These are phyloP conservation scores for Pinctada fucata DNA, from an alignment of 2,888 invertebrate species.

Conservation along the genomic window DNA sequence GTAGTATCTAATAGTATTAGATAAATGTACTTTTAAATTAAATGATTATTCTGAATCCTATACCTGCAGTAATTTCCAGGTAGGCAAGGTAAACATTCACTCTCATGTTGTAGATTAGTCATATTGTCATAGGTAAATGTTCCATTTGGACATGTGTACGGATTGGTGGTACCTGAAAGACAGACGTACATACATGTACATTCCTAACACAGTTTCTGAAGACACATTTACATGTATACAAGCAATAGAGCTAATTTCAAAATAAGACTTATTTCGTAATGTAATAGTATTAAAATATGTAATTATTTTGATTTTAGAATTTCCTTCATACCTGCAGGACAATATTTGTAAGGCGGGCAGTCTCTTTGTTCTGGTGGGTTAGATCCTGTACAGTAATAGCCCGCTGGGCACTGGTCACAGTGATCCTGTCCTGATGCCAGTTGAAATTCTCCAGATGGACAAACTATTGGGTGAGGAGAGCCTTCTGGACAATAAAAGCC, in stretches of 20 bases:
- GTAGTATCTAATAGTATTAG: too few relatives aligned
- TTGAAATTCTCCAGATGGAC: slow-evolving; percentile 68
- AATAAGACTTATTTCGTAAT: too few relatives aligned
- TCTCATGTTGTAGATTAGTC: slow-evolving; percentile 56
- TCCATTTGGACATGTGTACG: slow-evolving; percentile 69
- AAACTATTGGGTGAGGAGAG: slow-evolving; percentile 65
- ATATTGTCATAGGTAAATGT: slow-evolving; percentile 71
- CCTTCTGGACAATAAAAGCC: slow-evolving; percentile 70
- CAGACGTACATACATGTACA: not conserved
- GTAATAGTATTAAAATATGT: too few relatives aligned
- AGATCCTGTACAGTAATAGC: slow-evolving; percentile 70
- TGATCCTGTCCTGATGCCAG: slow-evolving; percentile 57
- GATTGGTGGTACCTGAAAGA: slow-evolving; percentile 61
- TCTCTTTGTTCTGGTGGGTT: slow-evolving; percentile 59
- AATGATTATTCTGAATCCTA: too few relatives aligned
- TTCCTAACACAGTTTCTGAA: too few relatives aligned
- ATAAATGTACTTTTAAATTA: too few relatives aligned
- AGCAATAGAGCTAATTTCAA: too few relatives aligned
- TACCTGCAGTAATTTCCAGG: slow-evolving; percentile 71
- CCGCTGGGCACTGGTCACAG: slow-evolving; percentile 72
- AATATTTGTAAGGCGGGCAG: slow-evolving; percentile 71
- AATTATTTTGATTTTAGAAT: too few relatives aligned
- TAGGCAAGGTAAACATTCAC: slow-evolving; percentile 71
- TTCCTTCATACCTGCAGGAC: slow-evolving; percentile 65
- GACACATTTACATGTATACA: too few relatives aligned